A percentile compares a stretch with the other conserved stretches of the same genome.
These are phyloP conservation scores for Ylistrum balloti DNA, from an alignment of 1,140 invertebrate genomes.

Conservation along the genomic window DNA sequence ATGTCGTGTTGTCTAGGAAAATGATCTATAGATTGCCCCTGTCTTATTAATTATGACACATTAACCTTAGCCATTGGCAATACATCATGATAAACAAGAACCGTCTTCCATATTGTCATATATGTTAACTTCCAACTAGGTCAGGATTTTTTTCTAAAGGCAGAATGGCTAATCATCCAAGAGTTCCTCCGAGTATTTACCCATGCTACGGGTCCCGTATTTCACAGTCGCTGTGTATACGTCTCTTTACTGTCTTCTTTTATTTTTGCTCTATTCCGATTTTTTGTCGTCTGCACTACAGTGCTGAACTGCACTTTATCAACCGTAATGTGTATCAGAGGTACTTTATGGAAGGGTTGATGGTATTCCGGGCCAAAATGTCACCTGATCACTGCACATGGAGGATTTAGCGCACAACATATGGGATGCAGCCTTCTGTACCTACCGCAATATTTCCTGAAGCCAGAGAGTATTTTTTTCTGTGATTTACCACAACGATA, in stretches of 20 bases:
- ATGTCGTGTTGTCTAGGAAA: constrained; percentile 5
- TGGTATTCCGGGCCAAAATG: constrained; percentile 24
- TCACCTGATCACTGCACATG: constrained; percentile 4
- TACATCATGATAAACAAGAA: constrained; percentile 35
- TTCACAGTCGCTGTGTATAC: not conserved
- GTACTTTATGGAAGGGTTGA: constrained; percentile 9
- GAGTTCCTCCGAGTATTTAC: constrained; percentile 5
- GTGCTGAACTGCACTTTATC: constrained; percentile 5
- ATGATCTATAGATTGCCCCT: constrained; percentile 26
- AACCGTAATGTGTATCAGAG: constrained; percentile 2
- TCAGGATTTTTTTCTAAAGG: not conserved
- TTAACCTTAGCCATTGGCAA: constrained; percentile 33
- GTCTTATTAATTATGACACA: constrained; percentile 35
- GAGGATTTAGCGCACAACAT: constrained; percentile 1
- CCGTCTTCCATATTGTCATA: not conserved
- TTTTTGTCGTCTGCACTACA: constrained; percentile 32
- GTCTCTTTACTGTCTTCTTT: constrained; percentile 26
- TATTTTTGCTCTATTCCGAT: constrained; percentile 20
- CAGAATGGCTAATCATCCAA: constrained; percentile 1
- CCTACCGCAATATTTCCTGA: constrained; percentile 15
- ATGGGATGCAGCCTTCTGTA: not conserved
- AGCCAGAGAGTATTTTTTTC: not conserved
- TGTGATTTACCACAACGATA: constrained; percentile 6
- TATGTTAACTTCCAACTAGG: not conserved
- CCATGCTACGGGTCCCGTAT: not conserved